Percentiles rank a stretch among this genome's conserved stretches.
These are phyloP conservation scores for Torymus texanus DNA, from an alignment of 2,888 invertebrate genomes.

Conservation along the genomic window DNA sequence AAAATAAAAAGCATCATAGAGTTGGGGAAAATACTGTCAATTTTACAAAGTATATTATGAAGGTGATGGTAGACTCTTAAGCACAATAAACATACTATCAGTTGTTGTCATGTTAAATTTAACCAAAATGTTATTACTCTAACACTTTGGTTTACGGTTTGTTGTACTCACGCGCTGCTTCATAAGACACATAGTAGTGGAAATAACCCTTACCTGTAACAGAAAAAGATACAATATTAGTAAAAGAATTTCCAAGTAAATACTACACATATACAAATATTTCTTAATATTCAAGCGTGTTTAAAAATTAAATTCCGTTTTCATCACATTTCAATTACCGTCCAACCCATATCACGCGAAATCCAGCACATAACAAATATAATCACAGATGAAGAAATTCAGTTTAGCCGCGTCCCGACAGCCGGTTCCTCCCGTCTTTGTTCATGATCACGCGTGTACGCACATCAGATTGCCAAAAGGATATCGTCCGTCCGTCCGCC, in stretches of 20 bases:
- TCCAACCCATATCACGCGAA: too few species aligned
- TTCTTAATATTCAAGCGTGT: too few species aligned
- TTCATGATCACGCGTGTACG: neutral
- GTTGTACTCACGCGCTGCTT: constrained; percentile 35
- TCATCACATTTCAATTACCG: too few species aligned
- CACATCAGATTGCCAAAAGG: constrained; percentile 11
- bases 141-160: neutral
- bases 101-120: too few species aligned
- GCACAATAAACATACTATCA: neutral
- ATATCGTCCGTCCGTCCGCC: neutral
- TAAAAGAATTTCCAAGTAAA: neutral
- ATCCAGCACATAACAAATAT: too few species aligned
- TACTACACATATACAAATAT: too few species aligned
- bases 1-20: too few species aligned
- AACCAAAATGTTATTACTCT: too few species aligned
- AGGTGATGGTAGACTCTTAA: constrained; percentile 9
- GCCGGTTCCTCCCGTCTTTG: neutral
- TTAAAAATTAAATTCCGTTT: too few species aligned
- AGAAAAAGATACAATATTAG: constrained; percentile 26
- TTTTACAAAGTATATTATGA: neutral
- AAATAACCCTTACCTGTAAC: constrained; percentile 53
- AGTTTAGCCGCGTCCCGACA: neutral
- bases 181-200: neutral
- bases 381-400: neutral
- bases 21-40: too few species aligned